These are phyloP conservation scores for Labeo calbasu DNA, from an alignment of 2,797 vertebrate species.

Conservation along the genomic window DNA sequence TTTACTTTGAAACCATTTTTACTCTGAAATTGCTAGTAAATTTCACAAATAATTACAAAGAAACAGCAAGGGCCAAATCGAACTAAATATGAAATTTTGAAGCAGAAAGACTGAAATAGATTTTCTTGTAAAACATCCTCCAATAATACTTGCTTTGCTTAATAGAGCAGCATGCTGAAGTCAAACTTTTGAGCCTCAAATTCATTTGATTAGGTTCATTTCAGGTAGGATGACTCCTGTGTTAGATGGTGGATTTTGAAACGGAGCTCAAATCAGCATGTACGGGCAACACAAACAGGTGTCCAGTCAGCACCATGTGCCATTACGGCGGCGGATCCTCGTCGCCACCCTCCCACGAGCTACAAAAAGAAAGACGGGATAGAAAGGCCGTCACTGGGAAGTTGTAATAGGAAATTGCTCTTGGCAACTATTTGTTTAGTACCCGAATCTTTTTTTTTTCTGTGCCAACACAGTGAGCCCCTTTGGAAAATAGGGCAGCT, in stretches of 20 bases:
- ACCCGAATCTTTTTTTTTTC: slow-evolving; percentile 82
- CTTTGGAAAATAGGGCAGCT: slow-evolving; percentile 99
- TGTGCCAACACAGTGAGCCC: slow-evolving; percentile 92
- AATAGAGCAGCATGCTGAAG: neutral
- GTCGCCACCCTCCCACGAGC: slow-evolving; percentile 81
- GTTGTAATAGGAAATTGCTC: slow-evolving; percentile 99
- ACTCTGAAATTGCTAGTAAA: too few relatives aligned
- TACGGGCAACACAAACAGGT: slow-evolving; percentile 33
- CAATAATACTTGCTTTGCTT: neutral
- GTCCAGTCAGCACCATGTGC: slow-evolving; percentile 48
- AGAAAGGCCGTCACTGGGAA: slow-evolving; percentile 84
- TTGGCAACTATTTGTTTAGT: slow-evolving; percentile 99
- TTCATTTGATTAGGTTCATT: neutral
- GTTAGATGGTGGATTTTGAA: neutral
- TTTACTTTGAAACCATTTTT: too few relatives aligned
- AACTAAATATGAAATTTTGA: neutral
- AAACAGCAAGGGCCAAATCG: too few relatives aligned
- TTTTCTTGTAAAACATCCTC: neutral
- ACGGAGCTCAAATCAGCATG: neutral
- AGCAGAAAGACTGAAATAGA: neutral
- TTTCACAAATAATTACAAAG: neutral
- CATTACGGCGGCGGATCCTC: slow-evolving; percentile 68
- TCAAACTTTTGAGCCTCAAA: neutral
- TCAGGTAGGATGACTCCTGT: neutral
- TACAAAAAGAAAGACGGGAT: slow-evolving; percentile 73